Conservation (phyloP, 2,113 vertebrate genomes). For the Gadus macrocephalus region DNA sequence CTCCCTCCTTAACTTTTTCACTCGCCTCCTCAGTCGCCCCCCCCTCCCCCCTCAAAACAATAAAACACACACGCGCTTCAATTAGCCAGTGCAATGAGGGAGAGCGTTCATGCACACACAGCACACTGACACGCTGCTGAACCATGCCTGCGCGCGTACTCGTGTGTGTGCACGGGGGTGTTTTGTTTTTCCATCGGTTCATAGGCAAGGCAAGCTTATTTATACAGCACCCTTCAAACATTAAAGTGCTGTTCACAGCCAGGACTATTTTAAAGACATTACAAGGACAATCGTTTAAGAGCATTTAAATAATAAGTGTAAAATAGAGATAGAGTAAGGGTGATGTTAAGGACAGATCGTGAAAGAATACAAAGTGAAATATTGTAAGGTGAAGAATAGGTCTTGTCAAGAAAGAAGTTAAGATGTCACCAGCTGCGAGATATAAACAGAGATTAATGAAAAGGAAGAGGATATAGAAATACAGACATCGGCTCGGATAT, state of each 20-base stretch:
- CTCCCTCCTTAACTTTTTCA: not conserved
- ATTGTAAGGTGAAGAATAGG: not conserved
- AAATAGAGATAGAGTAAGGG: too few species aligned
- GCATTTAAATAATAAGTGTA: too few species aligned
- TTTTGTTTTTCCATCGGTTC: not conserved
- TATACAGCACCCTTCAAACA: too few species aligned
- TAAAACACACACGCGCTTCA: constrained; percentile 24
- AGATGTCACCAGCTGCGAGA: not conserved
- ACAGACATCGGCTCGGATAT: too few species aligned
- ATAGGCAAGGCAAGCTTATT: not conserved
- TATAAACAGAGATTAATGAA: not conserved
- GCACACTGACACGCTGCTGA: constrained; percentile 16
- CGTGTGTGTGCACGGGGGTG: not conserved
- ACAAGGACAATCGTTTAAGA: too few species aligned
- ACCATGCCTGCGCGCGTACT: constrained; percentile 8
- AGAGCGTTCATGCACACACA: constrained; percentile 9
- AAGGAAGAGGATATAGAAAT: too few species aligned
- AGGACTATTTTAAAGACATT: too few species aligned
- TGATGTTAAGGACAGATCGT: too few species aligned
- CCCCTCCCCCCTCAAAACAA: not conserved
- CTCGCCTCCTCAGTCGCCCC: not conserved
- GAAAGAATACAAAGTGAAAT: too few species aligned
- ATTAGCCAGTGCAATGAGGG: constrained; percentile 44
- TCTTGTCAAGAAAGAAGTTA: constrained; percentile 3
- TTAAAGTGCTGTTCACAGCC: too few species aligned